Conservation (phyloP, 2,113 vertebrate species). For the Scalopus aquaticus region DNA sequence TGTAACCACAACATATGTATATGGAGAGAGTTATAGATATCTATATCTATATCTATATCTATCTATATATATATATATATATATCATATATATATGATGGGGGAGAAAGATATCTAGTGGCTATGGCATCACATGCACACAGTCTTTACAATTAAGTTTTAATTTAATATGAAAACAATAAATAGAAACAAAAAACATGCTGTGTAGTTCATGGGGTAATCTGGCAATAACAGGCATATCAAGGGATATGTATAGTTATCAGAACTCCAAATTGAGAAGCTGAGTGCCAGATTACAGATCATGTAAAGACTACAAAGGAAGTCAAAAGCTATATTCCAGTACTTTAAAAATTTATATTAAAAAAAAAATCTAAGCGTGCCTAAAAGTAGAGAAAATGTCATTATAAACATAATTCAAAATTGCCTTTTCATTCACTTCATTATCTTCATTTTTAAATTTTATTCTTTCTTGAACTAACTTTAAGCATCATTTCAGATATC, state of each 20-base stretch:
- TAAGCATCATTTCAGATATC: background rate
- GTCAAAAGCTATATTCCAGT: background rate
- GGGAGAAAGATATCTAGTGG: background rate
- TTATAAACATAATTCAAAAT: background rate
- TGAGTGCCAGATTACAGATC: background rate
- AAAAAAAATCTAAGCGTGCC: background rate
- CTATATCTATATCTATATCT: too few relatives aligned
- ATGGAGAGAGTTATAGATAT: too few relatives aligned
- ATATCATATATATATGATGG: too few relatives aligned
- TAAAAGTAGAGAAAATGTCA: background rate
- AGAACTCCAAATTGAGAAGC: background rate
- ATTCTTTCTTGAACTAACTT: background rate
- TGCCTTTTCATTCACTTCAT: background rate
- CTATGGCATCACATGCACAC: too few relatives aligned
- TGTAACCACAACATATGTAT: too few relatives aligned
- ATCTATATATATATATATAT: too few relatives aligned
- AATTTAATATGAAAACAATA: background rate
- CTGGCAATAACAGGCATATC: background rate
- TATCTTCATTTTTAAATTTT: background rate
- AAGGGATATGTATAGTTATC: background rate
- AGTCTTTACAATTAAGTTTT: background rate
- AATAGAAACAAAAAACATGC: background rate
- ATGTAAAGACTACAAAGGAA: background rate
- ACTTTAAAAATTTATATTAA: background rate
- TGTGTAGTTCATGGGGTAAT: background rate